Percentiles rank a stretch among this genome's conserved stretches.
phyloP scores from a whole-genome alignment of 2,113 vertebrate genomes.

The Sylvietta virens region DNA sequence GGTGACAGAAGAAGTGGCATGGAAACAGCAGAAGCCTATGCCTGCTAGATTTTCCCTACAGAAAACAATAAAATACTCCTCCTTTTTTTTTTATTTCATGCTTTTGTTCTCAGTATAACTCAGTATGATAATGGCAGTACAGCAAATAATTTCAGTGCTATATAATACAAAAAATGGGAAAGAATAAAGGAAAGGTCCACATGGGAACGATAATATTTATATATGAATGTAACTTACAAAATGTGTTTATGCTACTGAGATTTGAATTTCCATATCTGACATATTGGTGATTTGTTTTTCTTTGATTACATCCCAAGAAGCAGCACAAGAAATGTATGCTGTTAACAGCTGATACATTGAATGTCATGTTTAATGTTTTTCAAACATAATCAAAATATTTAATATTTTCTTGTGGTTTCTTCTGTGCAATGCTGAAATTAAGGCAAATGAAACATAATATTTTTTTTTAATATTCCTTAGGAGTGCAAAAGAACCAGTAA shows the following conservation, averaged over 20 bases:
- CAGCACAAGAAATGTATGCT: neutral
- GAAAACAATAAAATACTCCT: neutral
- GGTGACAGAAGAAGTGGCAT: neutral
- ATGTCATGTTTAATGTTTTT: conserved; percentile 48
- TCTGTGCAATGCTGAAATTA: conserved; percentile 42
- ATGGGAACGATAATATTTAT: conserved; percentile 49
- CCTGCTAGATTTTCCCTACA: neutral
- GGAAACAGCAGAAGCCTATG: neutral
- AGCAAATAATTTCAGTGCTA: neutral
- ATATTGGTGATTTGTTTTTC: conserved; percentile 37
- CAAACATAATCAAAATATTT: conserved; percentile 29
- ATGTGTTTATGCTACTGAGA: conserved; percentile 15
- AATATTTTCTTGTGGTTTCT: neutral
- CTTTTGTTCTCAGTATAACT: neutral
- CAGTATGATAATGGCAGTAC: neutral
- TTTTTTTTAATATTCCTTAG: neutral
- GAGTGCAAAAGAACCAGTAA: neutral
- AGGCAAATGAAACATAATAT: neutral
- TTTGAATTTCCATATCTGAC: conserved; percentile 56
- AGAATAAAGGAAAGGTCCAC: neutral
- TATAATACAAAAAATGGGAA: neutral
- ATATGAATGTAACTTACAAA: neutral
- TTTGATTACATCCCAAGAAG: conserved; percentile 27
- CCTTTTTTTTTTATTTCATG: neutral
- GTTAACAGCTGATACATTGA: conserved; percentile 36